phyloP scores from a whole-genome alignment of 2,797 vertebrate genomes.

The Linurgus olivaceus region DNA sequence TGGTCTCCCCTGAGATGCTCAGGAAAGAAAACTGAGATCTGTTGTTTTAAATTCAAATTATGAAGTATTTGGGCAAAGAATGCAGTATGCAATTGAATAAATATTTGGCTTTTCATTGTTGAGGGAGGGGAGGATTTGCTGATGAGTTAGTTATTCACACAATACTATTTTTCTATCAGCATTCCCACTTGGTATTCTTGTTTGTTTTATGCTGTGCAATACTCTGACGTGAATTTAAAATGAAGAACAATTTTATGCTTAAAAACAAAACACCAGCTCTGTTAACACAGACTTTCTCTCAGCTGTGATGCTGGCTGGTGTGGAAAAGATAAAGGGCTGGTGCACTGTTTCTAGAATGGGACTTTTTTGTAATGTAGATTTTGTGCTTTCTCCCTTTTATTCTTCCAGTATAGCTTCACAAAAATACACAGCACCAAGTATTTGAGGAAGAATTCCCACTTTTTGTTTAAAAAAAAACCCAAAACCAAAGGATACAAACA shows the following conservation, averaged over 20 bases:
- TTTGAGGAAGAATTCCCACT: background rate
- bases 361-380: background rate
- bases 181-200: conserved; percentile 27
- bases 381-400: background rate
- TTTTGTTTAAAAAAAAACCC: background rate
- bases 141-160: background rate
- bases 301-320: background rate
- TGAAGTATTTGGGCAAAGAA: conserved; percentile 36
- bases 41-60: background rate
- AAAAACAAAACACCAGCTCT: background rate
- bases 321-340: background rate
- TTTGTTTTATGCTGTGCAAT: background rate
- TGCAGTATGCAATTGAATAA: conserved; percentile 23
- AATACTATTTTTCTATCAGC: conserved; percentile 13
- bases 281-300: background rate
- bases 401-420: background rate
- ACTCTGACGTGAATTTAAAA: background rate
- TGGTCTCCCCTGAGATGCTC: background rate
- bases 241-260: background rate
- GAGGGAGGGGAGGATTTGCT: conserved; percentile 19
- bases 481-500: background rate
- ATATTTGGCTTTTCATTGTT: conserved; percentile 43
- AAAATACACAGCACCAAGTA: background rate
- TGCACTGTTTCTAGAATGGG: background rate
- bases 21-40: background rate